Percentiles rank a stretch among this genome's conserved stretches.
Evolutionary conservation across 35 echinoderm and acorn worm genomes (phyloP).

Genomic region (Chiridota heheva): DNA sequence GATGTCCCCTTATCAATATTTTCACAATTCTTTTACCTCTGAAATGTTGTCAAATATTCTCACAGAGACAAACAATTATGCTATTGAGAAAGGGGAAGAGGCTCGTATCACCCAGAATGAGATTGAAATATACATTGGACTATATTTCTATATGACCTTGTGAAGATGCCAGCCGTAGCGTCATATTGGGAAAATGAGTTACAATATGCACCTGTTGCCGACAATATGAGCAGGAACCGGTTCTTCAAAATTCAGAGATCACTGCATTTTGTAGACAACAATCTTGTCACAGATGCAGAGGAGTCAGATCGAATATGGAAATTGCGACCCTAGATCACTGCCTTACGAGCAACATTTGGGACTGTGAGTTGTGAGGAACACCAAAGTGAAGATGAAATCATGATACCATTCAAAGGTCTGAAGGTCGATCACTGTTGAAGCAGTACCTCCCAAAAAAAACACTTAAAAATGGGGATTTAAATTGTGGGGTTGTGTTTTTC

Average conservation of each 20-base stretch:
- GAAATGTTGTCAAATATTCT: constrained; percentile 19
- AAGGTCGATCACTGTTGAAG: constrained; percentile 18
- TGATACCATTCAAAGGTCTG: constrained; percentile 17
- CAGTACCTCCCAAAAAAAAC: constrained; percentile 21
- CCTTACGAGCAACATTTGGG: background rate
- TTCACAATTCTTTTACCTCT: background rate
- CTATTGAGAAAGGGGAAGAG: constrained; percentile 18
- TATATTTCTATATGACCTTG: constrained; percentile 27
- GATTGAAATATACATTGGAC: constrained; percentile 4
- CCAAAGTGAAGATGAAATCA: too few species aligned
- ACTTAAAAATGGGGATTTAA: background rate
- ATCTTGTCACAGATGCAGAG: background rate
- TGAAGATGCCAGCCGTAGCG: background rate
- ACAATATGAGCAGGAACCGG: background rate
- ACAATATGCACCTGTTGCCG: background rate
- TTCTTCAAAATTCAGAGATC: constrained; percentile 3
- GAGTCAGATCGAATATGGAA: background rate
- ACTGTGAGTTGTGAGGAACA: too few species aligned
- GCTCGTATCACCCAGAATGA: constrained; percentile 11
- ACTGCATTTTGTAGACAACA: background rate
- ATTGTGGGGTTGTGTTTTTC: background rate
- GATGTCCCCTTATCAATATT: constrained; percentile 11
- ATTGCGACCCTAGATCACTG: constrained; percentile 4
- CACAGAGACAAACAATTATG: constrained; percentile 27
- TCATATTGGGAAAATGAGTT: constrained; percentile 24